Evolutionary conservation across 2,888 invertebrate species (phyloP).

Genomic region (Caenorhabditis zanzibari): DNA sequence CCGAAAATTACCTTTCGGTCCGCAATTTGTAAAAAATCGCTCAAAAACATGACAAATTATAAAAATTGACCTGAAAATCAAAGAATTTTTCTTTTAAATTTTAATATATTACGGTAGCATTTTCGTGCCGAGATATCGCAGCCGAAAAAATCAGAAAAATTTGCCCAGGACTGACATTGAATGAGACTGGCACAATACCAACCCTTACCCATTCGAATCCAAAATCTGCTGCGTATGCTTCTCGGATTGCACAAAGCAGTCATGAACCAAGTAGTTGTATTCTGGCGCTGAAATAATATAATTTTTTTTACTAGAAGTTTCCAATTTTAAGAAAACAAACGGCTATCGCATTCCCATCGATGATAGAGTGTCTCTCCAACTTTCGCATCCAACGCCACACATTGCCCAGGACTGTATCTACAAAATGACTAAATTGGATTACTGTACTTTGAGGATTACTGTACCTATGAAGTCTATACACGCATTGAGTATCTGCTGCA

Average conservation of each 20-base stretch:
- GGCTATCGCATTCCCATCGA: slow-evolving; percentile 81
- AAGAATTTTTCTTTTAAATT: too few species aligned
- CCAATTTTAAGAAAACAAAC: slow-evolving; percentile 62
- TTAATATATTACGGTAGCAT: too few species aligned
- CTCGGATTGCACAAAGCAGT: slow-evolving; percentile 79
- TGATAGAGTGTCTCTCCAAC: slow-evolving; percentile 82
- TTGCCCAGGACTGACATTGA: too few species aligned
- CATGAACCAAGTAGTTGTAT: slow-evolving; percentile 81
- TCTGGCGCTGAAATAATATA: slow-evolving; percentile 75
- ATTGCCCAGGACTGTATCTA: slow-evolving; percentile 77
- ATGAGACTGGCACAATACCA: too few species aligned
- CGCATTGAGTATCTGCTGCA: slow-evolving; percentile 78
- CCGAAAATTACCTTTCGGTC: too few species aligned
- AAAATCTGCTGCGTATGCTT: slow-evolving; percentile 76
- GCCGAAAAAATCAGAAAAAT: too few species aligned
- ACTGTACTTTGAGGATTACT: not conserved
- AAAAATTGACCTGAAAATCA: too few species aligned
- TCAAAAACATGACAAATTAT: too few species aligned
- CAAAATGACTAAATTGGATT: not conserved
- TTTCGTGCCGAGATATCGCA: too few species aligned
- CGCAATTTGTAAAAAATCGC: too few species aligned
- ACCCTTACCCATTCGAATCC: slow-evolving; percentile 77
- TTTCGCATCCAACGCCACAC: slow-evolving; percentile 82
- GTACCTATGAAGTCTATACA: slow-evolving; percentile 79
- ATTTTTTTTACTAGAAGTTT: not conserved